Percentiles rank a stretch among this genome's conserved stretches.
Conservation (phyloP, 2,888 invertebrate species). For the Thereva unica region DNA sequence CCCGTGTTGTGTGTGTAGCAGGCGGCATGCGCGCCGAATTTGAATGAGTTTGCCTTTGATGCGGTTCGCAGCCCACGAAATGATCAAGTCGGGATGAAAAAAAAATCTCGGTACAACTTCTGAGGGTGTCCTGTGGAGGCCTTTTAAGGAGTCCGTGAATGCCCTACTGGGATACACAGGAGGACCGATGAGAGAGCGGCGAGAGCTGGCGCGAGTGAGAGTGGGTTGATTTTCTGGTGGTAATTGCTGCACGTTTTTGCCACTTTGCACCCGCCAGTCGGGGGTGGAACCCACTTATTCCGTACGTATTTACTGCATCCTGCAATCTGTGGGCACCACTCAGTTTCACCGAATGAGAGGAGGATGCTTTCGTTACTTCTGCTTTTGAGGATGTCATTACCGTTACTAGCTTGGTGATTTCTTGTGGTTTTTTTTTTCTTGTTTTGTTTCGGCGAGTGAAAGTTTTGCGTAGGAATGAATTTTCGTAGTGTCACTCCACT, state of each 20-base stretch:
- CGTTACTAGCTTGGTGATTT: slow-evolving; percentile 5
- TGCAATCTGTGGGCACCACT: slow-evolving; percentile 21
- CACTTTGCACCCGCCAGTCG: slow-evolving; percentile 20
- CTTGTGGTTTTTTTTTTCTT: no score
- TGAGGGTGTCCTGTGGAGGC: slow-evolving; percentile 6
- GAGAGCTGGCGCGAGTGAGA: slow-evolving; percentile 6
- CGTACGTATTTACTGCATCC: slow-evolving; percentile 26
- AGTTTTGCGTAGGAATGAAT: no score
- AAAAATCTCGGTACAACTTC: slow-evolving; percentile 8
- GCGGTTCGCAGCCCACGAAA: background rate
- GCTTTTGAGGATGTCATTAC: slow-evolving; percentile 23
- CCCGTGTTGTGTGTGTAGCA: no score
- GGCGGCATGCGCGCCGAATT: slow-evolving; percentile 13
- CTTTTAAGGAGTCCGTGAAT: slow-evolving; percentile 22
- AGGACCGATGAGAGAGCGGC: no score
- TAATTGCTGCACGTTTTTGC: slow-evolving; percentile 34
- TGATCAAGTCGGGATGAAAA: background rate
- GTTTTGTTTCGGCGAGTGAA: no score
- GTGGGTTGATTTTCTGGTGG: slow-evolving; percentile 16
- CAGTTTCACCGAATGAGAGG: slow-evolving; percentile 16
- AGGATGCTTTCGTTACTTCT: background rate
- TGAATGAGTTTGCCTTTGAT: slow-evolving; percentile 10
- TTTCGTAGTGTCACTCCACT: no score
- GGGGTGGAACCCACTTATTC: slow-evolving; percentile 12
- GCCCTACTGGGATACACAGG: background rate